Base-by-base conservation (phyloP, 2,113 vertebrate genomes). In the Chaenogobius annularis region DNA sequence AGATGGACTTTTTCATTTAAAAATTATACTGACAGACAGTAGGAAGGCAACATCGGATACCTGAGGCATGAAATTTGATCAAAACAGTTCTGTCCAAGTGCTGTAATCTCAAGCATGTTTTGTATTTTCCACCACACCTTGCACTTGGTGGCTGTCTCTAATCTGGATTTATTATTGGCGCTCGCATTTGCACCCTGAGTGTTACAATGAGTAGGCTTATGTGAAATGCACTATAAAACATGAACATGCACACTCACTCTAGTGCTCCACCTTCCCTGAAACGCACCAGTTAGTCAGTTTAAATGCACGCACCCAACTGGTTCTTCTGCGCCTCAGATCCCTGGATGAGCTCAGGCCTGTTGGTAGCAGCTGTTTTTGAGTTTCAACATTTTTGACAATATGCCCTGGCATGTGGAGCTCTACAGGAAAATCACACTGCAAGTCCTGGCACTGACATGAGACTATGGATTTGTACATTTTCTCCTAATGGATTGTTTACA, bases 341-440 rank as follows among this genome's bases (percentile, higher is more conserved):
- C 43, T 72, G 80, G 83, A 91, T 87, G 84, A 90, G 83, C 86
- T 81, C 80, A 84, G 84, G 82, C 86, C 75, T 92, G 84, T 88
- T 68, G 56, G 52, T 22, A 59, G 69, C 91, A 89, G 90, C 90
- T 92, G 91, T 82, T 83, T 73, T 71, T 54, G 67, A 69, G 73
- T 83, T 84, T 66, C 62, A 80, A 61, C 72, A 54, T 84, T 85
- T 78, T 67, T 87, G 72, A 72, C 67, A 75, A 73, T 83, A 40
- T 81, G 83, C 69, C 76, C 72, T 58, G 68, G 88, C 87, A 83
- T 72, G 80, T 76, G 80, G 50, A 82, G 61, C 59, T 66, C 68
- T 6, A 35, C 61, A 73, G 70, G n/a, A 77, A 61, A 69, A 70
- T 87, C 72, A 77, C 64, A 52, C 26, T 69, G 58, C 67, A 68